A percentile compares a stretch with the other conserved stretches of the same genome.
phyloP scores from a whole-genome alignment of 92 coral and sea anemone species.

The Epizoanthus scotinus region DNA sequence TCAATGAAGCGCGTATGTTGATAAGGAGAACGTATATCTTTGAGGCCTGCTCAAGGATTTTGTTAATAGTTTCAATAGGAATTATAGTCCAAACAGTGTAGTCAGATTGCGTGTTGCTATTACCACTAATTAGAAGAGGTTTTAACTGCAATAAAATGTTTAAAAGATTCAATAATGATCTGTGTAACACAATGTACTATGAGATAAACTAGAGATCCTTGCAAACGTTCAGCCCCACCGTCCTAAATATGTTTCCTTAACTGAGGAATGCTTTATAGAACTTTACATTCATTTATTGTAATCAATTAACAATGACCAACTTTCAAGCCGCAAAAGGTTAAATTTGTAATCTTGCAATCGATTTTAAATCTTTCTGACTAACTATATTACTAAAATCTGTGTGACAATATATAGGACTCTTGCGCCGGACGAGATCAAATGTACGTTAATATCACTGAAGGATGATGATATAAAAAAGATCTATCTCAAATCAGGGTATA shows the following conservation, averaged over 20 bases:
- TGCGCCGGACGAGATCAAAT: neutral
- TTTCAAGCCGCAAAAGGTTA: slow-evolving; percentile 4
- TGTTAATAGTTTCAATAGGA: neutral
- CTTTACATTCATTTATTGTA: neutral
- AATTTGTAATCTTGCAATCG: neutral
- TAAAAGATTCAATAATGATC: too few species aligned
- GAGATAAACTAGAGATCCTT: neutral
- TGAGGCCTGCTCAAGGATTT: slow-evolving; percentile 14
- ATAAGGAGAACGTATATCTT: neutral
- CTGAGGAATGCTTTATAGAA: neutral
- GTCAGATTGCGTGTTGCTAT: too few species aligned
- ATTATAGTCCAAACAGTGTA: too few species aligned
- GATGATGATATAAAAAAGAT: neutral
- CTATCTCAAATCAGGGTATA: neutral
- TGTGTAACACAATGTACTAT: neutral
- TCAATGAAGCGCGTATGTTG: neutral
- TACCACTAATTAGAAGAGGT: too few species aligned
- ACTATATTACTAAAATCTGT: too few species aligned
- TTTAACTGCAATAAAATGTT: too few species aligned
- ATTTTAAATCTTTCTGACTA: neutral
- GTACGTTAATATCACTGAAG: neutral
- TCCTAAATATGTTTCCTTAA: slow-evolving; percentile 24
- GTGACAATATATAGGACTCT: too few species aligned
- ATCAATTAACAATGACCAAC: neutral
- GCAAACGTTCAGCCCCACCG: neutral